Evolutionary conservation across 2,113 vertebrate species (phyloP), one percentile per base, ranked within the genome.

Genomic region (Callospermophilus lateralis): DNA sequence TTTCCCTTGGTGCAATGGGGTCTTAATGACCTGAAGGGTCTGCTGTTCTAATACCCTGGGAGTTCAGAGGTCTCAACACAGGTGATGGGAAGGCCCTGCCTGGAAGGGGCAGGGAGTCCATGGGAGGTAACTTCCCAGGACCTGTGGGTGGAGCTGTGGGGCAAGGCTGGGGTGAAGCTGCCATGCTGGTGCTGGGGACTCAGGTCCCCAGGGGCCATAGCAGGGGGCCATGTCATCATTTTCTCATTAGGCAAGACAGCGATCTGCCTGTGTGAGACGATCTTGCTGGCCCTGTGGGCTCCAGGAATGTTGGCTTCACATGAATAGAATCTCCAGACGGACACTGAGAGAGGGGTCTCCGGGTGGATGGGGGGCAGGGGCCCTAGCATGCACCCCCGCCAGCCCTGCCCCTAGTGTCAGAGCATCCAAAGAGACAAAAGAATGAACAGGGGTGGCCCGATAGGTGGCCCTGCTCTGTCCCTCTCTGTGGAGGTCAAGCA

Each of bases 221-320:
- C n/a, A n/a, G 1, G 63, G 72, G 68, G 20, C 77, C 81, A 39
- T 94, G 73, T 96, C 88, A 95, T 97, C 65, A 10, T 92, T 76
- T 96, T 97, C 97, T 98, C 30, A 53, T 97, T 97, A 97, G 95
- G 72, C 72, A 37, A 94, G 85, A 92, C 91, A 96, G 88, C 1
- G 4, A 94, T 92, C 24, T 5, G 22, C 76, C 67, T 94, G 87
- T 61, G 51, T 16, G 95, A 93, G 68, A 61, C n/a, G 84, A 91
- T 78, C 70, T 84, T 42, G 58, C 95, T 89, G 97, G 90, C 63
- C 94, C 87, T 30, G 79, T 95, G 89, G 22, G 83, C 96, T 95
- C 90, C 83, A 94, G 97, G 26, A 58, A 84, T 97, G 87, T 84
- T 97, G 97, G 95, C 93, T 96, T 93, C 90, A 85, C 39, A 95